phyloP scores from a whole-genome alignment of 2,888 invertebrate species.

The Geophilus truncorum region DNA sequence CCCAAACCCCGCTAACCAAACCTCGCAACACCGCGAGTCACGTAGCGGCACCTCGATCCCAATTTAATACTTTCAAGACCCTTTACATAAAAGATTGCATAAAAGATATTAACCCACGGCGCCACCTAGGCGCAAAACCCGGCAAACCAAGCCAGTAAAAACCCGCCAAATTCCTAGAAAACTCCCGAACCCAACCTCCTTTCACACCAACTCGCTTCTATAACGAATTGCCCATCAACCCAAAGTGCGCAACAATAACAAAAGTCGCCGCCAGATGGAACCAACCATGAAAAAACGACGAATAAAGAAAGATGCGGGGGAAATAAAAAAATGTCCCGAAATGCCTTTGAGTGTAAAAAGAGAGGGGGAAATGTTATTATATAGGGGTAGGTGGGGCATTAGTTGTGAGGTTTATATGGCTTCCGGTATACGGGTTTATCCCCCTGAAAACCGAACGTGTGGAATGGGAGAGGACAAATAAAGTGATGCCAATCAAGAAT shows the following conservation, averaged over 20 bases:
- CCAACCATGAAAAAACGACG: background rate
- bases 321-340: background rate
- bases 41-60: background rate
- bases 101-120: background rate
- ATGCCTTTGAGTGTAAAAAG: background rate
- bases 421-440: background rate
- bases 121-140: background rate
- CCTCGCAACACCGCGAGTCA: background rate
- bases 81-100: too few species aligned
- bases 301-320: background rate
- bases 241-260: too few species aligned
- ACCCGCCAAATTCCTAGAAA: background rate
- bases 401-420: too few species aligned
- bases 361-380: background rate
- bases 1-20: too few species aligned
- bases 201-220: background rate
- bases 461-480: background rate
- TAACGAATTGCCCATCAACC: too few species aligned
- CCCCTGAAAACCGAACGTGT: too few species aligned
- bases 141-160: background rate
- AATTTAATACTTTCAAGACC: too few species aligned
- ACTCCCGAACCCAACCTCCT: background rate
- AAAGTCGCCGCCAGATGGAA: background rate
- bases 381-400: background rate
- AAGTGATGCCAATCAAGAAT: background rate